phyloP scores from a whole-genome alignment of 2,888 invertebrate species.

The Eristalis arbustorum region DNA sequence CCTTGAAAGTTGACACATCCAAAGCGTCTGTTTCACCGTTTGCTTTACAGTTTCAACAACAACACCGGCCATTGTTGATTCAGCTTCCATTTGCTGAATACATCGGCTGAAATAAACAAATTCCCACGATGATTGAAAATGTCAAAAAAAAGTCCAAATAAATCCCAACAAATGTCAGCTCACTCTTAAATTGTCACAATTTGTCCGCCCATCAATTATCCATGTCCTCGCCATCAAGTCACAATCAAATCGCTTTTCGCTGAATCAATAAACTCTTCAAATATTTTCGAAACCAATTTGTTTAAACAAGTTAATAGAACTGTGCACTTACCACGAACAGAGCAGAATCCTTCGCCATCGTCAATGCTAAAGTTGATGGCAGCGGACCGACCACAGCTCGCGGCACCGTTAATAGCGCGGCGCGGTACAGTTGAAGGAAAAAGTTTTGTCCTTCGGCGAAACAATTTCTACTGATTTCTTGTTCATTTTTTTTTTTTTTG shows the following conservation, averaged over 20 bases:
- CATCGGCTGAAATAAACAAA: no score
- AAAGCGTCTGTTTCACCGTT: no score
- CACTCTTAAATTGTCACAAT: neutral
- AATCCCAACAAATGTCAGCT: neutral
- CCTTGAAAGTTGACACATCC: no score
- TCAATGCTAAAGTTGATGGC: neutral
- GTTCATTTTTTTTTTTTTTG: neutral
- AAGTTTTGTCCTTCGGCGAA: constrained; percentile 47
- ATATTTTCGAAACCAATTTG: neutral
- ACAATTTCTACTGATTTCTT: constrained; percentile 24
- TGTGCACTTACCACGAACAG: neutral
- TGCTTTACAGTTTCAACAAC: no score
- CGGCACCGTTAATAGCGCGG: neutral
- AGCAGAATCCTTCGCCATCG: neutral
- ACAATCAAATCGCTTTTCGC: neutral
- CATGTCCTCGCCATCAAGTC: neutral
- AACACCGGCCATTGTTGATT: no score
- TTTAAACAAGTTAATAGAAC: constrained; percentile 1
- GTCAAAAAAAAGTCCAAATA: neutral
- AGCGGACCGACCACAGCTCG: neutral
- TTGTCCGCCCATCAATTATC: neutral
- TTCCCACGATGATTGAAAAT: no score
- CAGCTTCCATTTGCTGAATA: no score
- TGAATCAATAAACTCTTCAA: neutral
- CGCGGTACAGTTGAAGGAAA: neutral